phyloP scores from a whole-genome alignment of 2,113 vertebrate genomes.

The Thalassoma bifasciatum region DNA sequence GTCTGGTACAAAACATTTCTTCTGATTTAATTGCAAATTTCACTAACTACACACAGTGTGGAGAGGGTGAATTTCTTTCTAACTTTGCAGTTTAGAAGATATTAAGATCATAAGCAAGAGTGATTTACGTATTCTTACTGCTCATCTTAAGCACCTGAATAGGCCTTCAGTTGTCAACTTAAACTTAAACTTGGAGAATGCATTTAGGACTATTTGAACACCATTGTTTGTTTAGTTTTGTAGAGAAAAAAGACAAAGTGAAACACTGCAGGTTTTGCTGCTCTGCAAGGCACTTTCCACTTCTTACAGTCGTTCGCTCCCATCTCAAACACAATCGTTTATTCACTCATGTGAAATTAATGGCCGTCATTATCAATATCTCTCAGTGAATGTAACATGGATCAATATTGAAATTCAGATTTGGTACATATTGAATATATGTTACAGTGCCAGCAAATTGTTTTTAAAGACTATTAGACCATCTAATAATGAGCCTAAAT shows the following conservation, averaged over 20 bases:
- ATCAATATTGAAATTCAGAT: slow-evolving; percentile 49
- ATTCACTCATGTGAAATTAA: slow-evolving; percentile 48
- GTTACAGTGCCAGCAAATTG: slow-evolving; percentile 34
- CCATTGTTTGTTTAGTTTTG: no score
- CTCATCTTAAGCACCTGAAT: background rate
- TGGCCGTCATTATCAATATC: slow-evolving; percentile 30
- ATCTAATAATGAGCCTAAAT: slow-evolving; percentile 37
- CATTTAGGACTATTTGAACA: background rate
- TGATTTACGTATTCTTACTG: no score
- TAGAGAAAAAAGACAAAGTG: background rate
- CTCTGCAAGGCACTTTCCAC: background rate
- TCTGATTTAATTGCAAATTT: no score
- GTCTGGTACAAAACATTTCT: no score
- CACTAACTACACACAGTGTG: no score
- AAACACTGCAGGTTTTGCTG: background rate
- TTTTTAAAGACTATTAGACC: slow-evolving; percentile 39
- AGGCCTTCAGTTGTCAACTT: background rate
- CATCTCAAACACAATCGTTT: slow-evolving; percentile 19
- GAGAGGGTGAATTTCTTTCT: no score
- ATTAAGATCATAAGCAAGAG: no score
- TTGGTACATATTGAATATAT: slow-evolving; percentile 49
- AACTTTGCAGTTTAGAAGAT: no score
- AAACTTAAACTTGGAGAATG: background rate
- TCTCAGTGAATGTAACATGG: background rate
- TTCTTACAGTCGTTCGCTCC: slow-evolving; percentile 4